phyloP scores from a whole-genome alignment of 2,888 invertebrate genomes.

The Morpho helenor region DNA sequence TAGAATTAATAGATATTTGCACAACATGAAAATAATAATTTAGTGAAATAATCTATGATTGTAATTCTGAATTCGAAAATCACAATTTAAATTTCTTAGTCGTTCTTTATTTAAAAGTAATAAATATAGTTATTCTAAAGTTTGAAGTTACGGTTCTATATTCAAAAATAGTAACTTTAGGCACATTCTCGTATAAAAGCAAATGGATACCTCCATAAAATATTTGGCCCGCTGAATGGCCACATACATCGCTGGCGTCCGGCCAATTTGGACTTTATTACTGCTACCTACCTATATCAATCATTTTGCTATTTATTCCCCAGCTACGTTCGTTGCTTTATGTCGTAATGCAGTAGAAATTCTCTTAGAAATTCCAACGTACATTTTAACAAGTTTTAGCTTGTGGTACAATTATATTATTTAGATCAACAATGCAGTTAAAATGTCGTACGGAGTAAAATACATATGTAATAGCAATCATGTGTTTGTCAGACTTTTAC shows the following conservation, averaged over 20 bases:
- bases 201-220: conserved; percentile 16
- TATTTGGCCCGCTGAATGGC: conserved; percentile 16
- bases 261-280: conserved; percentile 32
- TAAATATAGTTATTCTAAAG: no score
- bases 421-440: not conserved
- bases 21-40: no score
- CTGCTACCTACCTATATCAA: conserved; percentile 28
- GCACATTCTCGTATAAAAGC: conserved; percentile 13
- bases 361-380: conserved; percentile 13
- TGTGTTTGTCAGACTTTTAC: no score
- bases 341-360: conserved; percentile 15
- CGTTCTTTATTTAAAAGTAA: no score
- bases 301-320: conserved; percentile 24
- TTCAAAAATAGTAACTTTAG: conserved; percentile 11
- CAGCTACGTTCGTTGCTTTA: conserved; percentile 16
- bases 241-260: conserved; percentile 23
- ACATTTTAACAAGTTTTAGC: conserved; percentile 11
- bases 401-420: conserved; percentile 6
- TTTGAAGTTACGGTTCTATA: not conserved
- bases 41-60: no score
- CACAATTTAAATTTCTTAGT: no score
- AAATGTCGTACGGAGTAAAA: not conserved
- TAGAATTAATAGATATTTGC: no score
- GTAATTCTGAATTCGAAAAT: no score
- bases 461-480: not conserved